A percentile compares a stretch with the other conserved stretches of the same genome.
phyloP scores from a whole-genome alignment of 2,113 vertebrate species.

The Actenoides hombroni region DNA sequence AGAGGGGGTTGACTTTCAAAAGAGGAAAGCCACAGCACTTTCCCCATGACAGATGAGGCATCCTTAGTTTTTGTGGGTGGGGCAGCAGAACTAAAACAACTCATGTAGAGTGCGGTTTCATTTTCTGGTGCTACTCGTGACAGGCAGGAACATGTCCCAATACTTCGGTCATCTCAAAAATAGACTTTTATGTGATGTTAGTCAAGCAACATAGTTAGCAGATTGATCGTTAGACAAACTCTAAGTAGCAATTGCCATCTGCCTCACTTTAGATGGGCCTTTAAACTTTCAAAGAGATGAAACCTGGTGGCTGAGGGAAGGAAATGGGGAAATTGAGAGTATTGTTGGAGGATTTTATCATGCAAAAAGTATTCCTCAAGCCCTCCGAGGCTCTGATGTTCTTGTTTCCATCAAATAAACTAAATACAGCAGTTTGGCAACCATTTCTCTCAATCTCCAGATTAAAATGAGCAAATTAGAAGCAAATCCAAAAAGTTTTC shows the following conservation, averaged over 20 bases:
- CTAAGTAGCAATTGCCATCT: not conserved
- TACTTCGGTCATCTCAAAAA: not conserved
- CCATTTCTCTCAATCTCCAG: not conserved
- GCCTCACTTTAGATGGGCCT: not conserved
- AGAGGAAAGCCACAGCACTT: slow-evolving; percentile 14
- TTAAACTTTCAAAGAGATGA: not conserved
- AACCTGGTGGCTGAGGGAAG: not conserved
- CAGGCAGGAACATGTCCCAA: not conserved
- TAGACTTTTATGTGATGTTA: slow-evolving; percentile 1
- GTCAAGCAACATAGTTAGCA: not conserved
- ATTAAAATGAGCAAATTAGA: not conserved
- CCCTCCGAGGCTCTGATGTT: not conserved
- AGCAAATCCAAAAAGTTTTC: not conserved
- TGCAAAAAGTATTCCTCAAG: not conserved
- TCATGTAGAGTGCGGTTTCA: not conserved
- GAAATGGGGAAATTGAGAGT: not conserved
- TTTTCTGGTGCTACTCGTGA: not conserved
- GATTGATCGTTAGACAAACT: slow-evolving; percentile 1
- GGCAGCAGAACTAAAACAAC: not conserved
- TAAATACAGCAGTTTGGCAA: not conserved
- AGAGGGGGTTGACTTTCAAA: slow-evolving; percentile 18
- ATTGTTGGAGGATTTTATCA: not conserved
- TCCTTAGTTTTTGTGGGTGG: not conserved
- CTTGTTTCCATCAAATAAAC: not conserved
- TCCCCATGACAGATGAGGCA: not conserved